Percentiles rank a stretch among this genome's conserved stretches.
These are phyloP conservation scores for Anthopleura sola DNA, from an alignment of 64 coral and sea anemone genomes.

Conservation along the genomic window DNA sequence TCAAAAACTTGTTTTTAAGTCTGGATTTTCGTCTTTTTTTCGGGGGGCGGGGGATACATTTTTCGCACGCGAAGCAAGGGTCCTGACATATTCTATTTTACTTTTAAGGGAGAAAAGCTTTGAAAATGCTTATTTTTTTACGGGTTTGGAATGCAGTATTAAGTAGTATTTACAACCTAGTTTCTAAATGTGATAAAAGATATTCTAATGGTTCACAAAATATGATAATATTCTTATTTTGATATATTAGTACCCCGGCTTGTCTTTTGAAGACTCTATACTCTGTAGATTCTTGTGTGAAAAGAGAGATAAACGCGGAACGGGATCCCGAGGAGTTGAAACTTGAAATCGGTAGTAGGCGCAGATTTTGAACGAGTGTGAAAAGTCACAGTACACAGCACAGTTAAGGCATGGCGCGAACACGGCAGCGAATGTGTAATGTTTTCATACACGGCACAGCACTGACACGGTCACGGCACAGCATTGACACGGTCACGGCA, in stretches of 20 bases:
- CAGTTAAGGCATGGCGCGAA: too few relatives aligned
- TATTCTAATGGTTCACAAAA: neutral
- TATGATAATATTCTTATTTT: neutral
- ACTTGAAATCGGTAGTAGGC: too few relatives aligned
- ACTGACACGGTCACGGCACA: too few relatives aligned
- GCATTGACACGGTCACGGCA: too few relatives aligned
- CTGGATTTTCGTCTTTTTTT: neutral
- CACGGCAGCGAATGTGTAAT: too few relatives aligned
- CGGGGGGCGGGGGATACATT: neutral
- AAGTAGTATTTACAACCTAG: conserved; percentile 6
- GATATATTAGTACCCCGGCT: neutral
- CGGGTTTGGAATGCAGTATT: neutral
- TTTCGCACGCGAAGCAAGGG: neutral
- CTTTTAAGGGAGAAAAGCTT: neutral
- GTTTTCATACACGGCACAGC: too few relatives aligned
- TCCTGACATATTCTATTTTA: neutral
- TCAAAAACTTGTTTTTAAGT: neutral
- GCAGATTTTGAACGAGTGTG: too few relatives aligned
- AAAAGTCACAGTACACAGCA: too few relatives aligned
- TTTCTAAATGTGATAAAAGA: neutral
- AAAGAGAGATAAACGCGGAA: neutral
- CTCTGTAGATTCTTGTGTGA: neutral
- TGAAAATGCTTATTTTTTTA: neutral
- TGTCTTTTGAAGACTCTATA: neutral
- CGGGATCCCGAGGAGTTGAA: neutral